Evolutionary conservation across 1,140 invertebrate species (phyloP).

Genomic region (Belonocnema kinseyi): DNA sequence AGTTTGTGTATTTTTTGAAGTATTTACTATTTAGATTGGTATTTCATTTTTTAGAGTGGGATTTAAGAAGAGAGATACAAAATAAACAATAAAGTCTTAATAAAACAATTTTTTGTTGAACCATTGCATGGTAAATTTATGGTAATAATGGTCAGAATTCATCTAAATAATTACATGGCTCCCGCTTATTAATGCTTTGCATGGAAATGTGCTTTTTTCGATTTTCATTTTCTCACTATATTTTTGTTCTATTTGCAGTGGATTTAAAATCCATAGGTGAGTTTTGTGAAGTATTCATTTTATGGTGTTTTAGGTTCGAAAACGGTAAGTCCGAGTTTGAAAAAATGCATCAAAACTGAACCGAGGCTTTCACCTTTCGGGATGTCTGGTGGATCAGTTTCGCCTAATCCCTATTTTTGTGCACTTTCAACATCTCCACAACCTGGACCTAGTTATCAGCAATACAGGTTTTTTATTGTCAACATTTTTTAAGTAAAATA

Average conservation of each 20-base stretch:
- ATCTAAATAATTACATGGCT: too few relatives aligned
- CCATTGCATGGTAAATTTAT: background rate
- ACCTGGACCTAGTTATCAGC: background rate
- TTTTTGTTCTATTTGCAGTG: background rate
- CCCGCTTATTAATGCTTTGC: too few relatives aligned
- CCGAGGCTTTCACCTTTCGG: background rate
- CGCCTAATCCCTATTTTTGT: background rate
- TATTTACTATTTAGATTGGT: background rate
- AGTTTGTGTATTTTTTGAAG: background rate
- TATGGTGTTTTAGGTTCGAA: background rate
- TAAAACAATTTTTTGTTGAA: background rate
- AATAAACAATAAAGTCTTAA: background rate
- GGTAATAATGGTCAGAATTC: too few relatives aligned
- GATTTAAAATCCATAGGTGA: background rate
- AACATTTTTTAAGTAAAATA: too few relatives aligned
- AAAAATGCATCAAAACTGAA: background rate
- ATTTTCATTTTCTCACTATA: background rate
- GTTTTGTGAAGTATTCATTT: background rate
- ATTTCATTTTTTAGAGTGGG: constrained; percentile 8
- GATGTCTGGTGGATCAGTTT: background rate
- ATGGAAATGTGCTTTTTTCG: background rate
- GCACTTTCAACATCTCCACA: background rate
- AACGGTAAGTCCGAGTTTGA: background rate
- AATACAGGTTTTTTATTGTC: background rate
- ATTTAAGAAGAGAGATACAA: background rate